phyloP scores from a whole-genome alignment of 2,797 vertebrate genomes.

The Octomys mimax region DNA sequence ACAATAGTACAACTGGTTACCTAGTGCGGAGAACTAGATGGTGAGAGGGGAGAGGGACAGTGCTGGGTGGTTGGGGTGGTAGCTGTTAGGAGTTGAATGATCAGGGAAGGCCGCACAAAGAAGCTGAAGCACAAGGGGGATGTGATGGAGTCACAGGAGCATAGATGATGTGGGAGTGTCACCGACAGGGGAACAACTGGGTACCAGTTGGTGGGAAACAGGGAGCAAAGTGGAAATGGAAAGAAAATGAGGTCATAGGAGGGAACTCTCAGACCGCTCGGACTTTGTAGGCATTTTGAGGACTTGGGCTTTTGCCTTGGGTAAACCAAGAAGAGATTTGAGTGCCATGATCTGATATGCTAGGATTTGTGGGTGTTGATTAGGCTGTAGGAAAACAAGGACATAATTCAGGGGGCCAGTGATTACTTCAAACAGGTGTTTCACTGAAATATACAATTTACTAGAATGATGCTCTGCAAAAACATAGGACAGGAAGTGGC shows the following conservation, averaged over 20 bases:
- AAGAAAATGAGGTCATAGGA: neutral
- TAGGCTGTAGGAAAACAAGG: neutral
- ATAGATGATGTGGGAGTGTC: accelerated
- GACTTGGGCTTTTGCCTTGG: neutral
- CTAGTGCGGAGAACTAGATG: neutral
- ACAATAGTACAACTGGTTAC: neutral
- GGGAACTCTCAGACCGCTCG: neutral
- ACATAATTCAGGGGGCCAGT: neutral
- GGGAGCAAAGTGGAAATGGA: neutral
- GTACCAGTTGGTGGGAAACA: neutral
- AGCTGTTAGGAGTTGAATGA: neutral
- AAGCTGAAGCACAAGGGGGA: neutral
- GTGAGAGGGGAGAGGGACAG: neutral
- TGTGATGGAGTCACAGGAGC: neutral
- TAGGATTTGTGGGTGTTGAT: neutral
- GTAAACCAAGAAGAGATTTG: neutral
- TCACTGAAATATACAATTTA: neutral
- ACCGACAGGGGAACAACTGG: neutral
- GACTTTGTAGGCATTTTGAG: neutral
- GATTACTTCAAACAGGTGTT: too few species aligned
- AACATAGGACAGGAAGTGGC: neutral
- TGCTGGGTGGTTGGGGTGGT: neutral
- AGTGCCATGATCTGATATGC: neutral
- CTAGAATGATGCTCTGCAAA: neutral
- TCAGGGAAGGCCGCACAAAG: neutral